These are phyloP conservation scores for Peromyscus attwateri DNA, from an alignment of 2,797 vertebrate genomes.

Conservation along the genomic window DNA sequence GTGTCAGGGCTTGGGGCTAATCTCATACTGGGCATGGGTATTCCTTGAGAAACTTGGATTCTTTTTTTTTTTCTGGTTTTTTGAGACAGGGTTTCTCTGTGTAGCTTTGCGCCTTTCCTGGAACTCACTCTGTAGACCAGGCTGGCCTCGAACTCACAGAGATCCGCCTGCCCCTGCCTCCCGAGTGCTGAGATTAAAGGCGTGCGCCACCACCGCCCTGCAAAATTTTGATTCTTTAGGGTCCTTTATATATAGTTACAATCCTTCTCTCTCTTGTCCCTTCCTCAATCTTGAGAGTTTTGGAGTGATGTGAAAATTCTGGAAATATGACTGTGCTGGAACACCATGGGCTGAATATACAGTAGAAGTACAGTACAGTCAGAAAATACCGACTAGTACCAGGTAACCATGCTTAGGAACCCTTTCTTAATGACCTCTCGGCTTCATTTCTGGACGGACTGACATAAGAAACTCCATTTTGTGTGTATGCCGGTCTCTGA, in stretches of 20 bases:
- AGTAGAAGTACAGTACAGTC: background rate
- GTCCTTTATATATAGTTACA: background rate
- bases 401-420: background rate
- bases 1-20: background rate
- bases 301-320: background rate
- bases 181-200: too few relatives aligned
- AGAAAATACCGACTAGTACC: background rate
- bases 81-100: too few relatives aligned
- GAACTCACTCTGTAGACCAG: too few relatives aligned
- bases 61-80: too few relatives aligned
- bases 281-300: background rate
- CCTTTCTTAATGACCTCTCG: background rate
- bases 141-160: too few relatives aligned
- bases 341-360: background rate
- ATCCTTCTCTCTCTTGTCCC: background rate
- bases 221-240: background rate
- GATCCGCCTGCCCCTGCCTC: too few relatives aligned
- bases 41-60: background rate
- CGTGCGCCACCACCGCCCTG: too few relatives aligned
- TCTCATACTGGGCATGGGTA: background rate
- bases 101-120: too few relatives aligned
- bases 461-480: background rate
- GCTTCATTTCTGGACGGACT: background rate
- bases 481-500: background rate
- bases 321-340: background rate